Evolutionary conservation across 1,140 invertebrate genomes (phyloP).

Genomic region (Heliothis virescens): DNA sequence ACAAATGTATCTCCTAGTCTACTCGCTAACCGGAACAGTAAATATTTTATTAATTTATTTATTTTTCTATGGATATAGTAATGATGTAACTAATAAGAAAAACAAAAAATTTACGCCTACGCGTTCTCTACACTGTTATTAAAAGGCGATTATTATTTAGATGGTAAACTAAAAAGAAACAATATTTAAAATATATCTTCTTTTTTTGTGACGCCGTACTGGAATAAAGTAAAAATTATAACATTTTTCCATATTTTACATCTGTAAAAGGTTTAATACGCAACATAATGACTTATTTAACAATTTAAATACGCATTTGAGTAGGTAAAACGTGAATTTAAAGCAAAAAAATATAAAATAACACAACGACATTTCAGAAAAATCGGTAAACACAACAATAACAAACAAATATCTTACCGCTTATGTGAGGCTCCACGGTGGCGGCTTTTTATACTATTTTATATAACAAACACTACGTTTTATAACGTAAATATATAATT

Average conservation of each 20-base stretch:
- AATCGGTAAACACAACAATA: constrained; percentile 44
- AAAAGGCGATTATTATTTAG: no score
- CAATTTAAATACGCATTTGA: neutral
- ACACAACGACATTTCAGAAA: neutral
- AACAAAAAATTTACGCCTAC: no score
- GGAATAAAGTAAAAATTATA: neutral
- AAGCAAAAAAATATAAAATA: neutral
- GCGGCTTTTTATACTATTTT: neutral
- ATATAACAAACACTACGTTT: neutral
- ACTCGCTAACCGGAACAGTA: no score
- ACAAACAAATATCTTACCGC: constrained; percentile 61
- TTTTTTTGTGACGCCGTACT: neutral
- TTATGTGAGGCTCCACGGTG: constrained; percentile 75
- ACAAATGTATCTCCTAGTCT: no score
- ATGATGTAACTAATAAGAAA: no score
- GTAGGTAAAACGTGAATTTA: no score
- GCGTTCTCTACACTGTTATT: no score
- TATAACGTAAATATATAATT: constrained; percentile 40
- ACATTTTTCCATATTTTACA: neutral
- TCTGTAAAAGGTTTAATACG: neutral
- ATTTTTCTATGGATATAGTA: no score
- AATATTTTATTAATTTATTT: no score
- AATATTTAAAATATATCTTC: neutral
- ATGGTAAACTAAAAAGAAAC: neutral
- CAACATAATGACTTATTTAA: neutral